Percentiles rank a stretch among this genome's conserved stretches.
phyloP scores from a whole-genome alignment of 2,888 invertebrate species.

The Ophioninae sp. region DNA sequence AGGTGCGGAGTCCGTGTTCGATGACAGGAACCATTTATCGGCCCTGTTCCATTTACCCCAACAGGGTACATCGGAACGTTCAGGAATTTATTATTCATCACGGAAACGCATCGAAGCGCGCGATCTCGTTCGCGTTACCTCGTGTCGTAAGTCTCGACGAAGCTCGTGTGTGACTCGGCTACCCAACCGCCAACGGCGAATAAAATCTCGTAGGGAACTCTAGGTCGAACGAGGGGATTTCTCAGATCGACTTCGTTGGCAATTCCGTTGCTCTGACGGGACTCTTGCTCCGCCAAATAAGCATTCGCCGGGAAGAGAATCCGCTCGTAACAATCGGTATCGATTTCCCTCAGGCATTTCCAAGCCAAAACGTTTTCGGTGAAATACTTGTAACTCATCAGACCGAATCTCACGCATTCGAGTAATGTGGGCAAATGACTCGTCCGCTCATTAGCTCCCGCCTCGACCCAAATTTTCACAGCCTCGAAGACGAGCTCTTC shows the following conservation, averaged over 20 bases:
- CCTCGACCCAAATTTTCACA: slow-evolving; percentile 87
- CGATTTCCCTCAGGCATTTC: slow-evolving; percentile 82
- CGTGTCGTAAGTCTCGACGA: slow-evolving; percentile 90
- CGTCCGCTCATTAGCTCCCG: slow-evolving; percentile 83
- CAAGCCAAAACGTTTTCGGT: slow-evolving; percentile 83
- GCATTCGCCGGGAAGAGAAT: slow-evolving; percentile 83
- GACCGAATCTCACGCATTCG: slow-evolving; percentile 86
- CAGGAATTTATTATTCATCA: not conserved
- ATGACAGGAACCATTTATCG: slow-evolving; percentile 89
- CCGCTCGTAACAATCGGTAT: slow-evolving; percentile 83
- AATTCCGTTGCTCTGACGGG: slow-evolving; percentile 78
- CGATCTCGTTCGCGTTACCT: slow-evolving; percentile 81
- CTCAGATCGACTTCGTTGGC: slow-evolving; percentile 82
- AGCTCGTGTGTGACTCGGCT: slow-evolving; percentile 91
- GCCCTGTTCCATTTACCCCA: slow-evolving; percentile 82
- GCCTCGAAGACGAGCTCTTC: slow-evolving; percentile 90
- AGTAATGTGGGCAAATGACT: slow-evolving; percentile 84
- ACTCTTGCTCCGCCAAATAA: slow-evolving; percentile 83
- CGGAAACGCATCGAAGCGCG: too few species aligned
- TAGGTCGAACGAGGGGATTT: slow-evolving; percentile 86
- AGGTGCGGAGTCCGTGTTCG: slow-evolving; percentile 86
- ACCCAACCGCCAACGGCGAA: slow-evolving; percentile 94
- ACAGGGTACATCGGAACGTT: not conserved
- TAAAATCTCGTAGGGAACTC: slow-evolving; percentile 89
- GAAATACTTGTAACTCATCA: slow-evolving; percentile 84